Percentiles rank a stretch among this genome's conserved stretches.
Evolutionary conservation across 2,888 invertebrate species (phyloP).

Genomic region (Hipparchia sbordonii): DNA sequence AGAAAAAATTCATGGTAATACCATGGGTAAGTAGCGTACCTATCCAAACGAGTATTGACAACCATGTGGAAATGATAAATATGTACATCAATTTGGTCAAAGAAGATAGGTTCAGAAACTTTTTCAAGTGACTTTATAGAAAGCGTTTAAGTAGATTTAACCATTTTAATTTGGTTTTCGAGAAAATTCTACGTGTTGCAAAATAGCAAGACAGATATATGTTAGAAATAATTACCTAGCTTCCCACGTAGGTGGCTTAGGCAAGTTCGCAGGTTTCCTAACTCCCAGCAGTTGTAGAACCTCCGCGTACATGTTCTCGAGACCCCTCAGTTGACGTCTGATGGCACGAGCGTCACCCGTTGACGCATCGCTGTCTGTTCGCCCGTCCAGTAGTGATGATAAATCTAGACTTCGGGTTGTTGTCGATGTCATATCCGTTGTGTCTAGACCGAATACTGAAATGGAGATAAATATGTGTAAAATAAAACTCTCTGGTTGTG

Average conservation of each 20-base stretch:
- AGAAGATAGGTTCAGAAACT: no score
- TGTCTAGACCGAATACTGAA: constrained; percentile 87
- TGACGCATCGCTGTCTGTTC: constrained; percentile 89
- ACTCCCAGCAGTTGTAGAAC: constrained; percentile 82
- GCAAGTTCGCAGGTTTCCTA: constrained; percentile 50
- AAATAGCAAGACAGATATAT: no score
- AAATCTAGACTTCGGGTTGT: constrained; percentile 89
- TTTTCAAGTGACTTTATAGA: no score
- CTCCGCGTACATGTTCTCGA: constrained; percentile 94
- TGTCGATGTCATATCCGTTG: constrained; percentile 89
- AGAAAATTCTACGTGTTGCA: no score
- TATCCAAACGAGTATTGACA: no score
- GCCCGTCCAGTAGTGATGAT: constrained; percentile 90
- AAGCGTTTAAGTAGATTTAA: no score
- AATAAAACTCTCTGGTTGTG: no score
- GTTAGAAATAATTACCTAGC: constrained; percentile 60
- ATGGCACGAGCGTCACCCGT: constrained; percentile 90
- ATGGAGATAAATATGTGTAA: constrained; percentile 25
- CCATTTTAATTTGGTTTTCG: neutral
- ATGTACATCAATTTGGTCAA: no score
- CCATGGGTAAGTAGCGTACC: no score
- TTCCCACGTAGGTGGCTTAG: constrained; percentile 80
- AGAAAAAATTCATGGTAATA: no score
- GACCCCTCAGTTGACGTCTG: constrained; percentile 89
- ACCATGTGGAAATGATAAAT: no score